Evolutionary conservation across 2,888 invertebrate genomes (phyloP).

Genomic region (Hypena proboscidalis): DNA sequence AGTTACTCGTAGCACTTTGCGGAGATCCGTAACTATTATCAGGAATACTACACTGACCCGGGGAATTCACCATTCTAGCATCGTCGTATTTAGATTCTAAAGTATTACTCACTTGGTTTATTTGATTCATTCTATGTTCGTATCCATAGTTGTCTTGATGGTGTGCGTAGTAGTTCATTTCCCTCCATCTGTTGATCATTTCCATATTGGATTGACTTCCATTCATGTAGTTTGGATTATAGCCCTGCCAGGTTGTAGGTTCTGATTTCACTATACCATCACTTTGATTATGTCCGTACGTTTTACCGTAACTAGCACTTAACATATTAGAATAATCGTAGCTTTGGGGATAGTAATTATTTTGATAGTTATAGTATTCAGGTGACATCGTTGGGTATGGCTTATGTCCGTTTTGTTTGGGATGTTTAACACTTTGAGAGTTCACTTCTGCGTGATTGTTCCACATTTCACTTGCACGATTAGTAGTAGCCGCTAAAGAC

Average conservation of each 20-base stretch:
- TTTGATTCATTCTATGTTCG: slow-evolving; percentile 53
- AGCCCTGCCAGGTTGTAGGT: slow-evolving; percentile 65
- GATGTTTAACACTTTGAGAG: slow-evolving; percentile 60
- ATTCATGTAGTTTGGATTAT: slow-evolving; percentile 56
- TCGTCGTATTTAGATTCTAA: slow-evolving; percentile 58
- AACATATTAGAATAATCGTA: slow-evolving; percentile 57
- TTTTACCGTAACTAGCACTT: slow-evolving; percentile 54
- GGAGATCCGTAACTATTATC: slow-evolving; percentile 74
- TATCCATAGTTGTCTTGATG: slow-evolving; percentile 60
- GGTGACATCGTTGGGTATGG: slow-evolving; percentile 57
- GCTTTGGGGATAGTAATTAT: slow-evolving; percentile 60
- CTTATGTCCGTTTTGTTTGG: slow-evolving; percentile 60
- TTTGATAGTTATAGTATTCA: slow-evolving; percentile 63
- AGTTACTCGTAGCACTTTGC: slow-evolving; percentile 61
- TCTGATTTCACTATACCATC: slow-evolving; percentile 65
- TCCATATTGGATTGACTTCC: slow-evolving; percentile 56
- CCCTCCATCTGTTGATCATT: slow-evolving; percentile 71
- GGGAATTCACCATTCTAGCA: slow-evolving; percentile 63
- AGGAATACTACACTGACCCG: slow-evolving; percentile 67
- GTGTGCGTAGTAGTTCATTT: slow-evolving; percentile 67
- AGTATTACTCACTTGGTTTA: slow-evolving; percentile 41
- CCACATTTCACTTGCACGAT: slow-evolving; percentile 77
- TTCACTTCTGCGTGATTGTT: slow-evolving; percentile 66
- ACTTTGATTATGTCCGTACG: slow-evolving; percentile 49
- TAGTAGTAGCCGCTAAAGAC: slow-evolving; percentile 70